Evolutionary conservation across 2,113 vertebrate genomes (phyloP), one percentile per base, ranked within the genome.

Genomic region (Oenanthe melanoleuca): DNA sequence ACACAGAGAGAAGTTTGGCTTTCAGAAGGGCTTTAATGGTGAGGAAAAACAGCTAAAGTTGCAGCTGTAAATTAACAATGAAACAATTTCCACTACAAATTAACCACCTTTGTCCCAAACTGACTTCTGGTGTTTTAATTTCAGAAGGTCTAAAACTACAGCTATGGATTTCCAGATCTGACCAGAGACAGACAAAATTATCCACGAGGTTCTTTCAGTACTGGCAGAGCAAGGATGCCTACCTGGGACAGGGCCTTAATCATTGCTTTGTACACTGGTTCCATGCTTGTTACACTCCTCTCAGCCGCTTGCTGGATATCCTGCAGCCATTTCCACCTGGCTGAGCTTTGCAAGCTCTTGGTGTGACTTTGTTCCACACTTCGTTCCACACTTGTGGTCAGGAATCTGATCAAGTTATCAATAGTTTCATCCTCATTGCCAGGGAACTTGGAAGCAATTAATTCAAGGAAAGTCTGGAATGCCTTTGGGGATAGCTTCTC

Each of bases 161-260:
- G 3, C 21, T 56, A 2, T 59, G 52, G n/a, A 66, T 89, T 91
- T 74, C 34, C 50, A 83, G 28, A 73, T 70, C 26, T 75, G 31
- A 73, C 40, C 29, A 14, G 14, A 78, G 18, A 18, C 57, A 91
- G 77, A 19, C 24, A 11, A 37, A 71, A 63, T 6, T 23, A 38
- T 37, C 49, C 49, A 10, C 12, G 34, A 70, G 13, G 49, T 11
- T 29, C 47, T 14, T 55, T 73, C 50, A 31, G 8, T 10, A 28
- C 26, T 24, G 63, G 17, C 33, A 67, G 42, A 55, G 33, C 34
- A 59, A 20, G 12, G 60, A 47, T 64, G 29, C 56, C 5, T 92
- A 98, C 98, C 98, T 97, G 97, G 24, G 72, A 95, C n/a, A 98
- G 97, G 10, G 88, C 96, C 40, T 93, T 95, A 45, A 98, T 97